Evolutionary conservation across 2,888 invertebrate species (phyloP), one percentile per base, ranked within the genome.

Genomic region (Sarcophaga rosellei): DNA sequence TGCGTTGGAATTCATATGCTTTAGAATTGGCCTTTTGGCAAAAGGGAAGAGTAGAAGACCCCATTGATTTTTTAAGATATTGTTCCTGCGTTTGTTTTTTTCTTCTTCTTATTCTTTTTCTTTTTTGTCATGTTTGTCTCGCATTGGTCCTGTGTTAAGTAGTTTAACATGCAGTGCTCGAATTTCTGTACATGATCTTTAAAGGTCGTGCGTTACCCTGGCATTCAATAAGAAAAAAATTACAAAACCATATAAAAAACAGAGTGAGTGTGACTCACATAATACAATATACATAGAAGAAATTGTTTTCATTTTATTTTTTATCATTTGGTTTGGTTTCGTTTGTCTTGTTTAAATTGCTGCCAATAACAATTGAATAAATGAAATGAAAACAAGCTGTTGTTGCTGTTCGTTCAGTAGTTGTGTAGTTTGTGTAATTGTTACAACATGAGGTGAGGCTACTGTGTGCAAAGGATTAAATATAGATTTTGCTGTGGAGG

Each of bases 101-200:
- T 59, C 53, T 53, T 62, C n/a, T 44, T 35, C 11, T 20, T 21
- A 62, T 47, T 72, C 5, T 59, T 53, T 47, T 45, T n/a, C 12
- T 63, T 45, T 53, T 15, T 25, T 69, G 59, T 81, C 66, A 59
- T 12, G 11, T 82, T 59, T 77, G n/a, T 72, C 25, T 59, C 53
- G 53, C 53, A 53, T 53, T 53, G 53, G 53, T 15, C 35, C 53
- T 82, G 84, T 80, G 84, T 83, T 78, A 78, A 83, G 68, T 69
- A 59, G 78, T 78, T 53, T 53, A 78, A 83, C 83, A 83, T 84
- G 84, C 62, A 84, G 81, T 86, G 86, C 86, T 86, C 86, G 86
- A 86, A 84, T 86, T 86, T 86, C 86, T 84, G 81, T 70, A 84
- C 84, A 86, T 86, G 86, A 84, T 86, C 81, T 81, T 84, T 74